Base-by-base conservation (phyloP, 2,113 vertebrate genomes). In the Periophthalmodon schlosseri region DNA sequence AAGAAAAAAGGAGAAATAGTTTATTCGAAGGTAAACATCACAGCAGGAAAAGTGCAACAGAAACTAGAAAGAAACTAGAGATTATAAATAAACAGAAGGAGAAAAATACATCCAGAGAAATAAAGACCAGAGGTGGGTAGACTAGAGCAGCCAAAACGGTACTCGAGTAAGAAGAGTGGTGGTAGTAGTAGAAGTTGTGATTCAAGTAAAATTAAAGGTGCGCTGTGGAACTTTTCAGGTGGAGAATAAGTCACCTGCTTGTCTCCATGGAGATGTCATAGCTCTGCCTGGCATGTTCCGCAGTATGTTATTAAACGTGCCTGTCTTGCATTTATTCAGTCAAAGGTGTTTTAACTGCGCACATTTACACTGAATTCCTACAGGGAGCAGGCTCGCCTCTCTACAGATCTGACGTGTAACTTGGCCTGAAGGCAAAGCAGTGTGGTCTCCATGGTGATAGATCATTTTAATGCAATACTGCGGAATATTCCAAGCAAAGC, bases 11-110 rank as follows among this genome's bases (percentile, higher is more conserved):
- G 73, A 46, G 57, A 75, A 72, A 74, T 77, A 4, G 14, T 24
- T 69, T 90, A 87, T 90, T 88, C 90, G 14, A 79, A 79, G 63
- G 73, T 80, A 83, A 87, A 84, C 39, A 60, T 81, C 82, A 89
- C 77, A 75, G 81, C 81, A 82, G 68, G 61, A 69, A 69, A 72
- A 82, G 74, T 49, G 74, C 46, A 72, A 77, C 50, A 81, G 68
- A 72, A 79, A 86, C 60, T 68, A 60, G 68, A 75, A 79, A 21
- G 33, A 70, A 12, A 5, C 2, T 14, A 74, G 56, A 69, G 68
- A 57, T 75, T 44, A 68, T 24, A 71, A 66, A 69, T 66, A 81
- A 63, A 63, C 24, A 63, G 5, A 61, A 61, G 15, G 52, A 56
- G 28, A 15, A 70, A 33, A 47, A 73, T 0, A 78, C 9, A 73